Evolutionary conservation across 2,888 invertebrate genomes (phyloP).

Genomic region (Athrips mouffetella): DNA sequence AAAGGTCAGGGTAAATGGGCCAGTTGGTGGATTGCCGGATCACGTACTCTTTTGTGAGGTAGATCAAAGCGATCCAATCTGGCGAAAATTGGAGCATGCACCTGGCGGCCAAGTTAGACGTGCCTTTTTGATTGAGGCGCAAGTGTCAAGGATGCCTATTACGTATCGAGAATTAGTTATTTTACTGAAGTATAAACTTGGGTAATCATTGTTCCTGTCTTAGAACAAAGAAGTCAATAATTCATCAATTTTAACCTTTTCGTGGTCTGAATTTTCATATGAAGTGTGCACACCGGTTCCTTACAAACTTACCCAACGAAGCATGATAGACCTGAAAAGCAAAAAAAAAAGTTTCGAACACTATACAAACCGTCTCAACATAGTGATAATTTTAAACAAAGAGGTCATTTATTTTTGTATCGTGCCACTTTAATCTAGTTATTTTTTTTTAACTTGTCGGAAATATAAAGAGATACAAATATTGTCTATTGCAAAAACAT

Average conservation of each 20-base stretch:
- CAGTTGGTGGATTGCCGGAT: slow-evolving; percentile 42
- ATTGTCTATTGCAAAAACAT: too few relatives aligned
- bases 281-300: too few relatives aligned
- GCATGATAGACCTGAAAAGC: too few relatives aligned
- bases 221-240: slow-evolving; percentile 1
- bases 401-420: too few relatives aligned
- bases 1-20: slow-evolving; percentile 52
- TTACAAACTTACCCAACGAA: too few relatives aligned
- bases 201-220: slow-evolving; percentile 31
- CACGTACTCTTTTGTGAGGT: slow-evolving; percentile 51
- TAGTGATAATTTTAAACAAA: too few relatives aligned
- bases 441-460: too few relatives aligned
- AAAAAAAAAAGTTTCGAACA: too few relatives aligned
- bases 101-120: slow-evolving; percentile 39
- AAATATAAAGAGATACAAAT: too few relatives aligned
- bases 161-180: slow-evolving; percentile 1
- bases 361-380: too few relatives aligned
- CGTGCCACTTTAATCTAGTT: too few relatives aligned
- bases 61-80: slow-evolving; percentile 46
- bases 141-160: slow-evolving; percentile 48
- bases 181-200: neutral
- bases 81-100: slow-evolving; percentile 46
- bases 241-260: neutral
- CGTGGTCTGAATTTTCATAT: too few relatives aligned
- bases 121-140: slow-evolving; percentile 33